Percentiles rank a stretch among this genome's conserved stretches.
Evolutionary conservation across 2,113 vertebrate species (phyloP).

Genomic region (Planiliza haematocheilus): DNA sequence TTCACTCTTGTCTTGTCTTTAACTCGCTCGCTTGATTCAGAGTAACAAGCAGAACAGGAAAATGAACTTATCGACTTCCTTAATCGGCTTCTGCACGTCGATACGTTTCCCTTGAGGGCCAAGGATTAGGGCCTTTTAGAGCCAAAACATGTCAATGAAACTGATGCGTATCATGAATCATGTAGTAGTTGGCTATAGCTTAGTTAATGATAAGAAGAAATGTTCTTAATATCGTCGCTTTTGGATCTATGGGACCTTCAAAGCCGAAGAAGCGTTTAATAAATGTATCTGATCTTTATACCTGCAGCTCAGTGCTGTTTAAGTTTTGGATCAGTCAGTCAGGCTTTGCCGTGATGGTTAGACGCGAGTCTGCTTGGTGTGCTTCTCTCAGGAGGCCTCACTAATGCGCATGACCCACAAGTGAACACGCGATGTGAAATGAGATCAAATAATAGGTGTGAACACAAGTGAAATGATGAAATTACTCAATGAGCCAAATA

Average conservation of each 20-base stretch:
- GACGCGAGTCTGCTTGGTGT: too few species aligned
- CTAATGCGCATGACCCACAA: too few species aligned
- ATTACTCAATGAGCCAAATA: not conserved
- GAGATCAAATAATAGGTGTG: not conserved
- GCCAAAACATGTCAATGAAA: not conserved
- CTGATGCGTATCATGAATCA: not conserved
- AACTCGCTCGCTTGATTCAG: not conserved
- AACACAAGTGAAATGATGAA: not conserved
- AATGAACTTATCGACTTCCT: not conserved
- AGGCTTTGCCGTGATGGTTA: too few species aligned
- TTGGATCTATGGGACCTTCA: too few species aligned
- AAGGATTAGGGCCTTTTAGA: not conserved
- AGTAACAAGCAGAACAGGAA: too few species aligned
- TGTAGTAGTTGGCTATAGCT: not conserved
- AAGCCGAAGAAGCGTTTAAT: not conserved
- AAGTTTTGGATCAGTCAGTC: too few species aligned
- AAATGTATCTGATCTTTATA: not conserved
- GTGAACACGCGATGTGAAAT: not conserved
- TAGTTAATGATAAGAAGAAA: not conserved
- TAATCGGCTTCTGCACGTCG: not conserved
- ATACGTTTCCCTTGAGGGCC: not conserved
- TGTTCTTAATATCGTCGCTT: not conserved
- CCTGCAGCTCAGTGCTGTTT: not conserved
- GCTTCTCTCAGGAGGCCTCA: too few species aligned
- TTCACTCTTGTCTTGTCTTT: too few species aligned